Evolutionary conservation across 2,797 vertebrate genomes (phyloP).

Genomic region (Hafferia zeledoni): DNA sequence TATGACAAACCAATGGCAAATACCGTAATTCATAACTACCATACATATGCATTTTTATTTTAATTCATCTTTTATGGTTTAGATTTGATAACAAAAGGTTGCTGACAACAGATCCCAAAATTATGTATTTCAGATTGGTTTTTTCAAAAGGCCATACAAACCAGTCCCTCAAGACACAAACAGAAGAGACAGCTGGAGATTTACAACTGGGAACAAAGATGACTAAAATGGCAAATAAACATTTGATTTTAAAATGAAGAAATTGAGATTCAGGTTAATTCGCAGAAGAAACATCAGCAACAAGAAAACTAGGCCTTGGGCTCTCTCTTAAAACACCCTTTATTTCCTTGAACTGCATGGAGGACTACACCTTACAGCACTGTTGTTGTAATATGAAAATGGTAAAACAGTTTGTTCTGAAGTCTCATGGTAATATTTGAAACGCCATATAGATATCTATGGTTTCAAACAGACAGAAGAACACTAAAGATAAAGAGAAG

Average conservation of each 20-base stretch:
- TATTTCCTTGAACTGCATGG: background rate
- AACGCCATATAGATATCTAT: background rate
- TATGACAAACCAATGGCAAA: background rate
- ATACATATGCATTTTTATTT: background rate
- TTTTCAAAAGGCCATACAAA: slow-evolving; percentile 90
- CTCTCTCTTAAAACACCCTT: background rate
- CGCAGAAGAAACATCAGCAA: slow-evolving; percentile 28
- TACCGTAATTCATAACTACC: background rate
- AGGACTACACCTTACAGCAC: background rate
- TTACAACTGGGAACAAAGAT: slow-evolving; percentile 81
- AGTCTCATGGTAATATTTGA: slow-evolving; percentile 7
- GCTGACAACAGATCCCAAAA: slow-evolving; percentile 10
- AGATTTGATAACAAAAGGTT: background rate
- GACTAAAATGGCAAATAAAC: slow-evolving; percentile 63
- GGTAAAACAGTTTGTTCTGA: slow-evolving; percentile 9
- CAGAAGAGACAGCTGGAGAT: slow-evolving; percentile 89
- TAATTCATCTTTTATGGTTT: background rate
- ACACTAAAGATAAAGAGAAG: slow-evolving; percentile 66
- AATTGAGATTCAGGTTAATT: slow-evolving; percentile 40
- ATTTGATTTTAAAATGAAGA: slow-evolving; percentile 27
- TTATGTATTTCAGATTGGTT: slow-evolving; percentile 85
- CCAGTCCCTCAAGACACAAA: slow-evolving; percentile 68
- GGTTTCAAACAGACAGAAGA: slow-evolving; percentile 44
- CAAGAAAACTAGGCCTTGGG: background rate
- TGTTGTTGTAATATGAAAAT: background rate